Evolutionary conservation across 2,888 invertebrate genomes (phyloP).

Genomic region (Habroteleia sp.): DNA sequence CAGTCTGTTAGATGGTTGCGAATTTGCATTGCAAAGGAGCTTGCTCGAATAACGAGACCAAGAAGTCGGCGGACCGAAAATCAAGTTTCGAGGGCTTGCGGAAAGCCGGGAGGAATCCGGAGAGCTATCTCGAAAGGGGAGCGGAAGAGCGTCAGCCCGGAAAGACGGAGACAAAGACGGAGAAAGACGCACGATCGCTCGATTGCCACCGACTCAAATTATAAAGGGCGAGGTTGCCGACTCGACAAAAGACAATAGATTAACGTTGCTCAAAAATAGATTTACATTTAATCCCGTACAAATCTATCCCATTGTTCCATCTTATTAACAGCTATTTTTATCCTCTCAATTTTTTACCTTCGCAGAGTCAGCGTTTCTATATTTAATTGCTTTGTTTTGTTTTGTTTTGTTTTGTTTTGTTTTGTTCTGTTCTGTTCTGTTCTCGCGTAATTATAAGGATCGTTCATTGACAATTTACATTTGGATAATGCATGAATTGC

Average conservation of each 20-base stretch:
- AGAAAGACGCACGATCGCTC: conserved; percentile 51
- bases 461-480: too few species aligned
- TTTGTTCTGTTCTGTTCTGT: neutral
- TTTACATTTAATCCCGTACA: conserved; percentile 56
- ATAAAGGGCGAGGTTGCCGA: conserved; percentile 58
- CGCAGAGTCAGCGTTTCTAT: neutral
- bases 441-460: neutral
- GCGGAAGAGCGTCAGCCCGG: conserved; percentile 59
- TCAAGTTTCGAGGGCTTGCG: conserved; percentile 63
- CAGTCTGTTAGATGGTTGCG: conserved; percentile 54
- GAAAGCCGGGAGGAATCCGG: conserved; percentile 47
- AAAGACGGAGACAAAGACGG: conserved; percentile 46
- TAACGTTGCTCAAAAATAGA: conserved; percentile 57
- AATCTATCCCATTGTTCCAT: conserved; percentile 47
- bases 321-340: conserved; percentile 43
- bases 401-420: conserved; percentile 5
- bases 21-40: conserved; percentile 63
- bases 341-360: conserved; percentile 9
- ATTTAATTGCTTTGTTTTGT: conserved; percentile 1
- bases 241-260: conserved; percentile 55
- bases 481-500: too few species aligned
- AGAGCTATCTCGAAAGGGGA: conserved; percentile 57
- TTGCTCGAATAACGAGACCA: conserved; percentile 61
- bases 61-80: conserved; percentile 64
- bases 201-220: conserved; percentile 58